Base-by-base conservation (phyloP, 1,140 invertebrate species). In the Tribolium castaneum region DNA sequence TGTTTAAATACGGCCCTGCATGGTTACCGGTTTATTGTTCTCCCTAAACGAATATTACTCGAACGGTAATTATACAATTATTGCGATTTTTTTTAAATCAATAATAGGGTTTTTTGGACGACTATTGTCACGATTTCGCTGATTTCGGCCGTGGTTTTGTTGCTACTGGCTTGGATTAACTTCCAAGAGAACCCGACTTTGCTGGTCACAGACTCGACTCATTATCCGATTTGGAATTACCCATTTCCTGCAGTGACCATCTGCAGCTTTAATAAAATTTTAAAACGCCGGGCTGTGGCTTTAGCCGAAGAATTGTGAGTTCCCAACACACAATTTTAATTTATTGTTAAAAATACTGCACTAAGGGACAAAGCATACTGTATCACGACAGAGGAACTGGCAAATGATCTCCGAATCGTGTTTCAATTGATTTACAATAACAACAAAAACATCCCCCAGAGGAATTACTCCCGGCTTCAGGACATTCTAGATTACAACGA, bases 221-320 rank as follows among this genome's bases (percentile, higher is more conserved):
- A 93, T 84, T 90, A 90, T 51, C 90, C 91, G n/a, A 92, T 93
- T 45, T 93, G 92, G 90, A 90, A 92, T 81, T 90, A 92, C 73
- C 91, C 91, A 0, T 94, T 93, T 84, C 93, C 93, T 0, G 92
- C 92, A 0, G 89, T 94, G 0, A 93, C 92, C 0, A 87, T 94
- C 50, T 94, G 93, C 80, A 89, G 90, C 79, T 87, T 92, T 12
- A 94, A 93, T 84, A 86, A 89, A 76, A 84, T 92, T 14, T 91
- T 90, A 0, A 86, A 84, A 13, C 85, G 77, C n/a, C 85, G 85
- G 54, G 88, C 90, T 0, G 71, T 73, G 5, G 10, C 80, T 0
- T 86, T 90, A 6, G 86, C 88, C 0, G 59, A 85, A 12, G 86
- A 87, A 62, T 78, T 91, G 90, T 91, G 81, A 89, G 87, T 81